Conservation (phyloP, 2,888 invertebrate genomes). For the Diploptera punctata region DNA sequence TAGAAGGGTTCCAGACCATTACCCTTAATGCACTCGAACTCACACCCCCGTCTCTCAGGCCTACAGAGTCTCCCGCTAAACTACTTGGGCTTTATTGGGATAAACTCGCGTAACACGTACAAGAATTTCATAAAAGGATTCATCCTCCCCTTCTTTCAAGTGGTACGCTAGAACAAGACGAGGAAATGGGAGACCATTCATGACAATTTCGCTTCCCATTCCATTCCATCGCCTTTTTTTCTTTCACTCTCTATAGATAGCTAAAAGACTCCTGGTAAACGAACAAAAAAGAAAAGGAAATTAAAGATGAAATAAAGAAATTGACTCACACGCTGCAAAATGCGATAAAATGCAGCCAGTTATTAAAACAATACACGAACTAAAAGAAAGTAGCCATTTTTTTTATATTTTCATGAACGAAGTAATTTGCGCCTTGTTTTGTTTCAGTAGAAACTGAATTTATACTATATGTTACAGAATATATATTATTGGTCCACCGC, state of each 20-base stretch:
- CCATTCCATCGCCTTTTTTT: not conserved
- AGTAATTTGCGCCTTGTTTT: too few species aligned
- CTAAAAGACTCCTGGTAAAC: slow-evolving; percentile 10
- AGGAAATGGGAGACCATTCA: slow-evolving; percentile 19
- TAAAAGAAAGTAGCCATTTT: too few species aligned
- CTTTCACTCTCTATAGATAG: not conserved
- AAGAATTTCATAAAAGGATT: slow-evolving; percentile 40
- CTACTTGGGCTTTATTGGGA: slow-evolving; percentile 33
- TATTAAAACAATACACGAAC: too few species aligned
- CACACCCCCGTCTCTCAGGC: slow-evolving; percentile 23
- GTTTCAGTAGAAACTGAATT: too few species aligned
- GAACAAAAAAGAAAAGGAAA: slow-evolving; percentile 23
- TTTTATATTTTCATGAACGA: too few species aligned
- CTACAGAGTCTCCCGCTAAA: not conserved
- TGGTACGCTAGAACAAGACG: slow-evolving; percentile 15
- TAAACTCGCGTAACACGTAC: slow-evolving; percentile 37
- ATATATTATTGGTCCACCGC: too few species aligned
- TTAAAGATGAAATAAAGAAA: slow-evolving; percentile 24
- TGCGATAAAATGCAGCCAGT: too few species aligned
- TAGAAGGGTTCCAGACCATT: slow-evolving; percentile 34
- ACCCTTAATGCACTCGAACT: slow-evolving; percentile 44
- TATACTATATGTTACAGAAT: too few species aligned
- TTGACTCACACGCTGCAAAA: slow-evolving; percentile 1
- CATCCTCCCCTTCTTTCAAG: not conserved
- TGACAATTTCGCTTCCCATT: not conserved